These are phyloP conservation scores for Oophaga pumilio DNA, from an alignment of 2,113 vertebrate species.

Conservation along the genomic window DNA sequence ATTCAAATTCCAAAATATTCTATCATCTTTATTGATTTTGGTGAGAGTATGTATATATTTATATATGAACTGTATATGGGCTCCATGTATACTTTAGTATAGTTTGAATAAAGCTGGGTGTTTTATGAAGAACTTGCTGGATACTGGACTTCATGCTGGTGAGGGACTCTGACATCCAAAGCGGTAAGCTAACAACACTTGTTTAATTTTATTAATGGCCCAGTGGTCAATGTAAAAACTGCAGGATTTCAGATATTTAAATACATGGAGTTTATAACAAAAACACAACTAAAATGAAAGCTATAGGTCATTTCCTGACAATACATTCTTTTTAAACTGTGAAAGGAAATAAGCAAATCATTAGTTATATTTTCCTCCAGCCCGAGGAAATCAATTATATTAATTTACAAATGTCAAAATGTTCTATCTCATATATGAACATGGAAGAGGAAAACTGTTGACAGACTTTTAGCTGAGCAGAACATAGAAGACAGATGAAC, in stretches of 20 bases:
- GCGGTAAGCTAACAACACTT: too few species aligned
- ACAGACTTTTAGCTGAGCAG: conserved; percentile 29
- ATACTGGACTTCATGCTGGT: too few species aligned
- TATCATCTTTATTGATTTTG: too few species aligned
- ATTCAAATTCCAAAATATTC: too few species aligned
- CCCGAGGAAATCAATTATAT: conserved; percentile 31
- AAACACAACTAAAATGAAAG: neutral
- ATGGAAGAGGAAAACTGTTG: conserved; percentile 7
- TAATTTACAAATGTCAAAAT: conserved; percentile 41
- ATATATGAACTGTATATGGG: too few species aligned
- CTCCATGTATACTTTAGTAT: too few species aligned
- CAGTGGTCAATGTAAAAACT: neutral
- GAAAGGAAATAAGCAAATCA: neutral
- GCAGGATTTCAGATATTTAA: neutral
- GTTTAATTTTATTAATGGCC: neutral
- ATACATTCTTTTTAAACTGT: neutral
- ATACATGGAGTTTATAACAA: neutral
- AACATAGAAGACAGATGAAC: conserved; percentile 46
- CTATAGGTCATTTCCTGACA: neutral
- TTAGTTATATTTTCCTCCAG: neutral
- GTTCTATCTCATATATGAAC: neutral
- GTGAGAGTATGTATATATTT: too few species aligned
- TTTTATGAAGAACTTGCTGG: too few species aligned
- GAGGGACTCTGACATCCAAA: too few species aligned
- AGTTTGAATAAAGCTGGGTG: too few species aligned